Conservation (phyloP, 2,888 invertebrate genomes). For the Chirona hameri region DNA sequence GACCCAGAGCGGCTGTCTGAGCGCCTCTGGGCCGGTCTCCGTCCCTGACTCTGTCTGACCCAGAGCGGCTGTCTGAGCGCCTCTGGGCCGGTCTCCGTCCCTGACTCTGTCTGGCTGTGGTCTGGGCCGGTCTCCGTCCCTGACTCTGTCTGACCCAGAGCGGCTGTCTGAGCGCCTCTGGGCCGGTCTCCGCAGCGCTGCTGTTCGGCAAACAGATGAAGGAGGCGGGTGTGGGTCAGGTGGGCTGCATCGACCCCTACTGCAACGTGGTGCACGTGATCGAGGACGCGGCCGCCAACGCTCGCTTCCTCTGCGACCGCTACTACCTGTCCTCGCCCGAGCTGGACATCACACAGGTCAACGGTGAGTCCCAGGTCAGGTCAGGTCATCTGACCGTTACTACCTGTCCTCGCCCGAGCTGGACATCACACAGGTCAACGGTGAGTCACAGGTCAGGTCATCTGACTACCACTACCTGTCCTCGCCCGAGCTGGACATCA, state of each 20-base stretch:
- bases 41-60: background rate
- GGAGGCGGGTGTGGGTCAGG: constrained; percentile 63
- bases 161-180: too few relatives aligned
- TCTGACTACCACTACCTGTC: constrained; percentile 52
- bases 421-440: constrained; percentile 71
- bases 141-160: too few relatives aligned
- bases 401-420: constrained; percentile 78
- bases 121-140: too few relatives aligned
- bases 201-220: constrained; percentile 70
- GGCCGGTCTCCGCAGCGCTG: constrained; percentile 59
- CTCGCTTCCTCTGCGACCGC: constrained; percentile 94
- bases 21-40: constrained; percentile 41
- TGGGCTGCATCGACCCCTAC: constrained; percentile 94
- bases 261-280: constrained; percentile 89
- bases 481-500: constrained; percentile 80
- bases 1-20: too few relatives aligned
- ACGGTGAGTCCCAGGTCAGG: too few relatives aligned
- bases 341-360: too few relatives aligned
- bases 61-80: too few relatives aligned
- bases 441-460: constrained; percentile 50
- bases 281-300: constrained; percentile 94
- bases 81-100: too few relatives aligned
- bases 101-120: too few relatives aligned
- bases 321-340: constrained; percentile 63
- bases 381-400: too few relatives aligned